Evolutionary conservation across 2,797 vertebrate species (phyloP), one percentile per base, ranked within the genome.

Genomic region (Microctenopoma steveboyesi): DNA sequence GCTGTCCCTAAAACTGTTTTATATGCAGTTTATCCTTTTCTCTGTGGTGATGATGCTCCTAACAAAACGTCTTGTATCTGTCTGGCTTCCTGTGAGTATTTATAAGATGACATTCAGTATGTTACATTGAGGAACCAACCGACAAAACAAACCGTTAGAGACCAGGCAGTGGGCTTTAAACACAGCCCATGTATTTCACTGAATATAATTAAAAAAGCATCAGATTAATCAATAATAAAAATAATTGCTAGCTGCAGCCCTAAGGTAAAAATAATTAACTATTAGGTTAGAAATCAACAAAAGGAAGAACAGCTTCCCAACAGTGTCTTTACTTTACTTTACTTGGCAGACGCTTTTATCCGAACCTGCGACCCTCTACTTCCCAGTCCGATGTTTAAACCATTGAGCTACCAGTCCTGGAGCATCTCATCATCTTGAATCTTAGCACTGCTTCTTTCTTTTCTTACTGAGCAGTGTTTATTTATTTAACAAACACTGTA

Each of bases 401-500:
- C 22, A 22, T 22, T 22, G 22, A 22, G 22, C 22, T 22, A 22
- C 22, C 22, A 22, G 22, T 22, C 22, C 22, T 22, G 57, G 18
- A 54, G 49, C 25, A 1, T 66, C 57, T 59, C 6, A 18, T 43
- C 10, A 42, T 62, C 40, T 59, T 25, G n/a, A 8, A 48, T 65
- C 47, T 65, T 12, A 70, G 40, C 63, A 67, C 65, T 69, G 69
- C 60, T 74, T 60, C 47, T 14, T 33, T 39, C 61, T 33, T 72
- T 48, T 62, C 27, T 39, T 76, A 47, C 50, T 72, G 35, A 65
- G 11, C 37, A 25, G 18, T 4, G 59, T 74, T 66, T 69, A 74
- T 84, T 90, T 88, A 79, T 79, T 72, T 54, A 55, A 74, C 28
- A 69, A 39, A 62, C 60, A 4, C 18, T 1, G 61, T 79, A 74